Percentiles rank a stretch among this genome's conserved stretches.
Conservation (phyloP, 2,797 vertebrate species). For the Schizothorax lantsangensis region DNA sequence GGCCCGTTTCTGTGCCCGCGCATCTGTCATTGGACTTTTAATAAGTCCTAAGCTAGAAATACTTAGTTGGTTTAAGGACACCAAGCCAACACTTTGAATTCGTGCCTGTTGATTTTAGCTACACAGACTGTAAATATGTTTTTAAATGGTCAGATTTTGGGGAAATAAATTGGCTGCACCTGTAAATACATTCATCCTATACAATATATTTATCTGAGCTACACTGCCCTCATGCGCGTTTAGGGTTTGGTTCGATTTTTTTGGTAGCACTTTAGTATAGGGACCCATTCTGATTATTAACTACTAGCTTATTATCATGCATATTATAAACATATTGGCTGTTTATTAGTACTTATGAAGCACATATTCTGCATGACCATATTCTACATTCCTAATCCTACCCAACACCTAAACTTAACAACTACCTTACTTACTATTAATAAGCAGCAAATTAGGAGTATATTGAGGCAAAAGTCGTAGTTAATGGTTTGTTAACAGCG, state of each 20-base stretch:
- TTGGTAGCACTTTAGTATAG: neutral
- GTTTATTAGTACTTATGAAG: too few species aligned
- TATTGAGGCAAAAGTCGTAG: too few species aligned
- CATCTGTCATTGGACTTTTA: constrained; percentile 26
- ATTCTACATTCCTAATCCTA: too few species aligned
- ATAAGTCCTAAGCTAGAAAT: constrained; percentile 26
- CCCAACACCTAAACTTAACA: too few species aligned
- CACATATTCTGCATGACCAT: too few species aligned
- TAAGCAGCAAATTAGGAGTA: too few species aligned
- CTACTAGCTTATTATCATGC: too few species aligned
- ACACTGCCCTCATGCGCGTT: neutral
- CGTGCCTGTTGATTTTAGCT: neutral
- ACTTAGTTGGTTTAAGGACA: constrained; percentile 19
- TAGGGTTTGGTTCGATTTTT: neutral
- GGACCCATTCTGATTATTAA: too few species aligned
- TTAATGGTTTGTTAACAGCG: too few species aligned
- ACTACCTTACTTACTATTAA: too few species aligned
- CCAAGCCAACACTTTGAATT: constrained; percentile 1
- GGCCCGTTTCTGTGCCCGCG: neutral
- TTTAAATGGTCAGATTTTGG: neutral
- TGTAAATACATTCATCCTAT: neutral
- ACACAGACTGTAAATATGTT: neutral
- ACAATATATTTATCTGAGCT: neutral
- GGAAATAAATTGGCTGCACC: neutral
- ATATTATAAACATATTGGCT: too few species aligned